A percentile compares a stretch with the other conserved stretches of the same genome.
Evolutionary conservation across 64 coral and sea anemone species (phyloP).

Genomic region (Actinia tenebrosa): DNA sequence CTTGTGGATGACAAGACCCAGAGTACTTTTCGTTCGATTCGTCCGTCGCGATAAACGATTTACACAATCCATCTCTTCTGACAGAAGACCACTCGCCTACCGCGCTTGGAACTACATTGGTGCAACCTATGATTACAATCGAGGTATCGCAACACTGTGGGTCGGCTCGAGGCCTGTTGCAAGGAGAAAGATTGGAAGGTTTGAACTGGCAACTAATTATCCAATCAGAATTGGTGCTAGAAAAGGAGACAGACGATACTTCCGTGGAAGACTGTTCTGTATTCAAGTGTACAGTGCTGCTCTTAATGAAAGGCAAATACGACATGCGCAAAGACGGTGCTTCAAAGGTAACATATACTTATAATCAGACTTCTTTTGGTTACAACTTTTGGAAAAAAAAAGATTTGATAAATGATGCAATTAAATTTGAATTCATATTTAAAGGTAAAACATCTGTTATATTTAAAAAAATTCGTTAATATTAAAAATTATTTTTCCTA

Average conservation of each 20-base stretch:
- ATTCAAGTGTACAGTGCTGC: constrained; percentile 51
- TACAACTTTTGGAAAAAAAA: too few relatives aligned
- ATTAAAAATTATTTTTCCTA: neutral
- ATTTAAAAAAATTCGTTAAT: neutral
- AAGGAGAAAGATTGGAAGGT: constrained; percentile 30
- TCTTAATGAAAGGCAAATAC: constrained; percentile 38
- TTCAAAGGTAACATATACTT: constrained; percentile 29
- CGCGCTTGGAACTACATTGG: constrained; percentile 62
- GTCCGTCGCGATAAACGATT: constrained; percentile 22
- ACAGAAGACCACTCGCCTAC: constrained; percentile 30
- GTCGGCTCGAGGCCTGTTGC: constrained; percentile 42
- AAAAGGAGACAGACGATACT: constrained; percentile 33
- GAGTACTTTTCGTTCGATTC: constrained; percentile 55
- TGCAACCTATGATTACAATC: constrained; percentile 49
- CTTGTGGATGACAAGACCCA: constrained; percentile 54
- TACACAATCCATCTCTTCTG: constrained; percentile 26
- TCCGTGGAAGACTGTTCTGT: constrained; percentile 50
- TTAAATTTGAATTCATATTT: too few relatives aligned
- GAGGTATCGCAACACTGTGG: constrained; percentile 41
- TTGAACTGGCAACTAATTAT: constrained; percentile 60
- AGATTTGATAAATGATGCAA: too few relatives aligned
- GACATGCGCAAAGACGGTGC: constrained; percentile 33
- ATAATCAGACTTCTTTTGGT: too few relatives aligned
- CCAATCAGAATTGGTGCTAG: constrained; percentile 50
- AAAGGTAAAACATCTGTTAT: too few relatives aligned